Percentiles rank a stretch among this genome's conserved stretches.
Evolutionary conservation across 1,140 invertebrate genomes (phyloP).

Genomic region (Scaptomyza graminum): DNA sequence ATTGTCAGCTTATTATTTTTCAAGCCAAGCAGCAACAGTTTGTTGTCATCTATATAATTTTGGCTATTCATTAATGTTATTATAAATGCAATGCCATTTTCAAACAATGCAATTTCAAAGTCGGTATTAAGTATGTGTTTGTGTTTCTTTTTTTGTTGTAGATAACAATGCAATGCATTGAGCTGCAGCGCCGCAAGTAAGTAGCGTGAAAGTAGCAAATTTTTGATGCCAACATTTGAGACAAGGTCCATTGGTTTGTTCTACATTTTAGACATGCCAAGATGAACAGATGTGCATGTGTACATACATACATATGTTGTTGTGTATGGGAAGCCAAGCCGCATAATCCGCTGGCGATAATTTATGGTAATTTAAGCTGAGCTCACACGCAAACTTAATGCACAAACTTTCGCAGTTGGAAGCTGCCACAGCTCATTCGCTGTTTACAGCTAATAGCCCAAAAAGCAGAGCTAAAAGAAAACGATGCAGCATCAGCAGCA

Average conservation of each 20-base stretch:
- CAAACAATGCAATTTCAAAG: constrained; percentile 53
- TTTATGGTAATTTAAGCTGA: constrained; percentile 68
- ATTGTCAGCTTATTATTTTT: background rate
- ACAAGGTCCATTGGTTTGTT: constrained; percentile 49
- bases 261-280: constrained; percentile 53
- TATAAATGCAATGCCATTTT: constrained; percentile 19
- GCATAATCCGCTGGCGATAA: constrained; percentile 70
- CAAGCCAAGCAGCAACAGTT: constrained; percentile 14
- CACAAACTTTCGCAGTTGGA: constrained; percentile 55
- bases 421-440: constrained; percentile 43
- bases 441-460: constrained; percentile 44
- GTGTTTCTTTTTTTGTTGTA: background rate
- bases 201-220: constrained; percentile 55
- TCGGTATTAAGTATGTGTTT: background rate
- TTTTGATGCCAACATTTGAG: constrained; percentile 23
- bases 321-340: constrained; percentile 29
- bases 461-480: constrained; percentile 36
- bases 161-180: background rate
- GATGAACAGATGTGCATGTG: constrained; percentile 18
- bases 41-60: constrained; percentile 47
- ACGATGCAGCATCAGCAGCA: constrained; percentile 31
- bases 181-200: constrained; percentile 5
- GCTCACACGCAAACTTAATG: constrained; percentile 62
- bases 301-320: constrained; percentile 5
- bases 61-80: constrained; percentile 52